Evolutionary conservation across 1,140 invertebrate genomes (phyloP).

Genomic region (Lepeophtheirus salmonis): DNA sequence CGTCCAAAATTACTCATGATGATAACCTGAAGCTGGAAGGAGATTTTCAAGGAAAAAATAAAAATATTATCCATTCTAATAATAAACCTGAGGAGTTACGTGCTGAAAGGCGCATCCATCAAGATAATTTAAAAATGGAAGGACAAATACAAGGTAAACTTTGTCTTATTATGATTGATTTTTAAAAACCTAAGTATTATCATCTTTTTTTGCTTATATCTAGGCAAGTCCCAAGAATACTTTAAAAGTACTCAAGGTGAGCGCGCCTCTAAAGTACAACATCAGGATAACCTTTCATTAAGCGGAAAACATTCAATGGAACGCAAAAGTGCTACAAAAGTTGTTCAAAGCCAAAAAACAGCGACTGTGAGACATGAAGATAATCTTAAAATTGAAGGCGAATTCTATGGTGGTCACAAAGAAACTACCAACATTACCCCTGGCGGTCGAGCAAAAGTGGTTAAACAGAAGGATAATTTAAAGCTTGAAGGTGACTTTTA

Average conservation of each 20-base stretch:
- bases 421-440: constrained; percentile 13
- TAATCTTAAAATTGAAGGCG: constrained; percentile 24
- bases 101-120: constrained; percentile 14
- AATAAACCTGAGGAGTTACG: constrained; percentile 15
- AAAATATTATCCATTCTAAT: neutral
- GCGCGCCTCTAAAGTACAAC: neutral
- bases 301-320: constrained; percentile 14
- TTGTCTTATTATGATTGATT: neutral
- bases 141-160: constrained; percentile 1
- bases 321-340: neutral
- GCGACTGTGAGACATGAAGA: constrained; percentile 22
- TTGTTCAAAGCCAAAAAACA: constrained; percentile 8
- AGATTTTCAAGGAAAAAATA: constrained; percentile 29
- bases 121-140: constrained; percentile 3
- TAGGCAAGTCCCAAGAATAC: constrained; percentile 8
- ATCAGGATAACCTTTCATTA: constrained; percentile 19
- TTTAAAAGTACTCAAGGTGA: constrained; percentile 12
- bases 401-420: constrained; percentile 20
- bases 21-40: constrained; percentile 41
- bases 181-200: neutral
- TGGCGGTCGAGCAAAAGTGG: constrained; percentile 3
- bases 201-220: neutral
- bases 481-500: constrained; percentile 9
- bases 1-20: constrained; percentile 28
- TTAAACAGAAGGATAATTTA: constrained; percentile 12